Evolutionary conservation across 2,113 vertebrate genomes (phyloP).

Genomic region (Sigmodon hispidus): DNA sequence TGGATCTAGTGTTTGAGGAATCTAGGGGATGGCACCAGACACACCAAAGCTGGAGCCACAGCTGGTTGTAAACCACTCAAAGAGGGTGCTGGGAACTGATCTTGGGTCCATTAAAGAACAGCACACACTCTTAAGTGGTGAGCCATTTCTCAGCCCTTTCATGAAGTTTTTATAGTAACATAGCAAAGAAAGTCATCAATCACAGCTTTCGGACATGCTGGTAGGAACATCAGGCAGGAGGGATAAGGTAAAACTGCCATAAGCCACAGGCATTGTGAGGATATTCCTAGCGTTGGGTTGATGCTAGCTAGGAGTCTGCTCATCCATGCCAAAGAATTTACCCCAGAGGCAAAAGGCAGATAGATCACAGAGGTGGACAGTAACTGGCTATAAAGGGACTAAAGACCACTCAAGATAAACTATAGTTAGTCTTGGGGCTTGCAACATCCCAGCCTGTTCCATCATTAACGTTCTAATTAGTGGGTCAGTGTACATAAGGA

Average conservation of each 20-base stretch:
- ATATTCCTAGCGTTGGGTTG: not conserved
- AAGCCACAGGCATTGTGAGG: no score
- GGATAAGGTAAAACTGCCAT: not conserved
- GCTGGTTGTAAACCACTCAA: not conserved
- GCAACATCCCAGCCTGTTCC: no score
- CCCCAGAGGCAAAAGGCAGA: not conserved
- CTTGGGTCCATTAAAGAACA: not conserved
- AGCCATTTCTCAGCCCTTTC: not conserved
- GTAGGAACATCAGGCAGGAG: not conserved
- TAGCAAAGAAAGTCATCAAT: not conserved
- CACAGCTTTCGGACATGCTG: not conserved
- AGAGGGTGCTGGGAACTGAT: not conserved
- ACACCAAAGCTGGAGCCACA: not conserved
- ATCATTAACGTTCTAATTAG: not conserved
- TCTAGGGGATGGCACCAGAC: not conserved
- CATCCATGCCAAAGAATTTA: not conserved
- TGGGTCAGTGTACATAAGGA: not conserved
- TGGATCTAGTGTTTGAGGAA: not conserved
- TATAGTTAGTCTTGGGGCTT: not conserved
- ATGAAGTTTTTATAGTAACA: not conserved
- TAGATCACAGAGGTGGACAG: not conserved
- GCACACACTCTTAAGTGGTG: not conserved
- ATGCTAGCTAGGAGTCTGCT: not conserved
- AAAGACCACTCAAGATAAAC: no score
- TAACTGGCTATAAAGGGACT: no score